phyloP scores from a whole-genome alignment of 1,140 invertebrate species.

The Drosophila repleta region DNA sequence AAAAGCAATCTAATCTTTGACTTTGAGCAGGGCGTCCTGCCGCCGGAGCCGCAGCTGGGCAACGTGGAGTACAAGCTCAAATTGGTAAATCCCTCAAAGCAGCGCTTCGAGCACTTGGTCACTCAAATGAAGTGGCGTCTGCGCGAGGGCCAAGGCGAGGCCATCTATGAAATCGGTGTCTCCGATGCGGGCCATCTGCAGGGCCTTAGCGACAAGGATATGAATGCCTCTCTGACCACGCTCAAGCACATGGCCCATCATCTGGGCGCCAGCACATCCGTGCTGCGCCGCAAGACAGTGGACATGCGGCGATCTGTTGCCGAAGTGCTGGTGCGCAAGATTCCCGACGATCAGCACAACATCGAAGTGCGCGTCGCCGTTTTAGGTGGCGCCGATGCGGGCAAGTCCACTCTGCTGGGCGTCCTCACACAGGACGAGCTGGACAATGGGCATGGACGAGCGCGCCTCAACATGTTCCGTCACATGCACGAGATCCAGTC shows the following conservation, averaged over 20 bases:
- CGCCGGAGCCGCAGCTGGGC: constrained; percentile 95
- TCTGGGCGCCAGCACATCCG: constrained; percentile 91
- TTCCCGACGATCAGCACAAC: constrained; percentile 95
- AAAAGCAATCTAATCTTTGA: constrained; percentile 83
- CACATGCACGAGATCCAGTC: constrained; percentile 98
- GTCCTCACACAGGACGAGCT: constrained; percentile 97
- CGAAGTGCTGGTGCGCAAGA: constrained; percentile 96
- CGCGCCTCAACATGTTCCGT: constrained; percentile 97
- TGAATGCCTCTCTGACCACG: constrained; percentile 92
- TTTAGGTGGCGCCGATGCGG: constrained; percentile 96
- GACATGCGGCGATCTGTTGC: constrained; percentile 87
- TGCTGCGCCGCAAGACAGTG: constrained; percentile 85
- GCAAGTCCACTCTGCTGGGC: constrained; percentile 96
- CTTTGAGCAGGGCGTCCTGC: constrained; percentile 86
- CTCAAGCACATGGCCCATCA: constrained; percentile 93
- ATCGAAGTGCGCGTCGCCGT: constrained; percentile 96
- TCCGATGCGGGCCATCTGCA: constrained; percentile 95
- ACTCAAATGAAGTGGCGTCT: constrained; percentile 97
- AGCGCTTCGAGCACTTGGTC: constrained; percentile 94
- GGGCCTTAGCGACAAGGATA: constrained; percentile 91
- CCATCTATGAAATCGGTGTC: constrained; percentile 98
- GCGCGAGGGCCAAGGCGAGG: constrained; percentile 95
- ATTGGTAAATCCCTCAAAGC: constrained; percentile 92
- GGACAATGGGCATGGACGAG: constrained; percentile 97
- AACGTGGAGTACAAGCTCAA: constrained; percentile 98